Evolutionary conservation across 2,113 vertebrate genomes (phyloP), one percentile per base, ranked within the genome.

Genomic region (Motacilla tschutschensis): DNA sequence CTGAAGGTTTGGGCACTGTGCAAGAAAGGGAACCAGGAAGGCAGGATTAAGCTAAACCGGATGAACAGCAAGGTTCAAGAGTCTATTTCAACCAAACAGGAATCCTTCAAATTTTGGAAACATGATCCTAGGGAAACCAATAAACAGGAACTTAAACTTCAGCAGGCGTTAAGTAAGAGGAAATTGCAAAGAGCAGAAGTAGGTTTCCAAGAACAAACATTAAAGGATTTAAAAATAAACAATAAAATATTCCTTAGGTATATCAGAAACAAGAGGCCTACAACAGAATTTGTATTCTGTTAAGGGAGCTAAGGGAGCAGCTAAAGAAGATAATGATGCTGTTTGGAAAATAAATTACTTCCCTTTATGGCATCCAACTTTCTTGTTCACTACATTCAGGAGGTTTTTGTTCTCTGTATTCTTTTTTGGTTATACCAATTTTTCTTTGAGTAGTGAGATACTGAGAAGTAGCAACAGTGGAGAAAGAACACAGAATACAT

Each of bases 91-190:
- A 92, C 85, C 79, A 83, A 93, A 91, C 29, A 95, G 88, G 90
- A 93, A 80, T 65, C 83, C 93, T 91, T 93, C 73, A 80, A 85
- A 94, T 92, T 93, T 92, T 93, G 91, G 91, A 95, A 94, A 93
- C 90, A 71, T 36, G 93, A 95, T 93, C 94, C 79, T n/a, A 83
- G 58, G 43, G 80, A 92, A 94, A 87, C 72, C 76, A 93, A 94
- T 95, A 95, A 94, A 95, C 94, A 95, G 89, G 94, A 94, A 95
- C 91, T 91, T 89, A 91, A 92, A 93, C 88, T 93, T 87, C 88
- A 85, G 83, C 90, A 85, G 91, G 77, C 46, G 12, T 91, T 93
- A 94, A 93, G 89, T 93, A 95, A 95, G 90, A 93, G 94, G 93
- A 95, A 95, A 95, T 95, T 93, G 79, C 89, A 80, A 78, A 91